Evolutionary conservation across 2,888 invertebrate genomes (phyloP), one percentile per base, ranked within the genome.

Genomic region (Caenorhabditis doughertyi): DNA sequence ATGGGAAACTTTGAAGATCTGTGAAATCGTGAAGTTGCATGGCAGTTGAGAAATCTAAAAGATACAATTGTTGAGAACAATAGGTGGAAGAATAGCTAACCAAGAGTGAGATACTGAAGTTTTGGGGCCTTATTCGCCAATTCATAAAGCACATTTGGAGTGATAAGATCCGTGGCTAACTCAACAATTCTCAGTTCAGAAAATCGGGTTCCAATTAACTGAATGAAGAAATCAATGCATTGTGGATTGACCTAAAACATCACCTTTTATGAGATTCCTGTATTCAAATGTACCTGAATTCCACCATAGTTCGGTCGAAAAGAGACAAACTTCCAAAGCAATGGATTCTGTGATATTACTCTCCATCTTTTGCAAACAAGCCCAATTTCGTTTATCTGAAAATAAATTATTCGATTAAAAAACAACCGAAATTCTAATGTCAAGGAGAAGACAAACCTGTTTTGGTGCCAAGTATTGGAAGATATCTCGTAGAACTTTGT

Each of bases 1-100:
- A 97, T 2, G 99, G 99, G 92, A 99, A 99, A 21, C 97, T 96
- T 93, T 98, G 96, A 94, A 99, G 95, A 93, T 99, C 99, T 81
- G 97, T 98, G 94, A 99, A 99, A 92, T 99, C 99, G 93, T 99
- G 98, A 79, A 99, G 94, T 92, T 98, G 98, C 97, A 97, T 97
- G 47, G 99, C 99, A 92, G 98, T 99, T 86, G 98, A 93, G 97
- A 91, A 91, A 97, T 87, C 97, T 98, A 94, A 97, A 98, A 92
- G 25, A 18, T n/a, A 21, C 4, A 11, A 25, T 39, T 9, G n/a
- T n/a, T n/a, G n/a, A 58, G 13, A 13, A 79, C 42, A 49, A 18
- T 42, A 18, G 8, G 18, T 42, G 16, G 23, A 23, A 29, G 32
- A 16, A 42, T 11, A 16, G 13, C n/a, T 42, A 42, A 90, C 91